Evolutionary conservation across 2,113 vertebrate species (phyloP).

Genomic region (Acrocephalus arundinaceus): DNA sequence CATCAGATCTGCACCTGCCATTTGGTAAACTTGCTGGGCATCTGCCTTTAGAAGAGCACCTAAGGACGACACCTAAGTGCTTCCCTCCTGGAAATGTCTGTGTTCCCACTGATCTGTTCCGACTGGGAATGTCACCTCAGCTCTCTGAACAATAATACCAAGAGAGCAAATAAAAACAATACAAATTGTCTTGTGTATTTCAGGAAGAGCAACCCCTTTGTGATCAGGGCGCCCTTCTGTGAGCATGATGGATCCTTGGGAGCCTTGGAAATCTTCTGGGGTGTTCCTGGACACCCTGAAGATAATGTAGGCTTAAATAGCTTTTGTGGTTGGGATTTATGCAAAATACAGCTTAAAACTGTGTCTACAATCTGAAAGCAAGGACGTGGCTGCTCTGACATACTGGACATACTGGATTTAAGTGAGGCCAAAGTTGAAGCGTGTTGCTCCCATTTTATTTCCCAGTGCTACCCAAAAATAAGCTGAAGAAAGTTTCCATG

Average conservation of each 20-base stretch:
- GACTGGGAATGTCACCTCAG: not conserved
- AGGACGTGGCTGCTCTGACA: not conserved
- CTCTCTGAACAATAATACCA: not conserved
- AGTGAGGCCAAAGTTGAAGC: not conserved
- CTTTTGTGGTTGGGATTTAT: not conserved
- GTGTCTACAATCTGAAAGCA: not conserved
- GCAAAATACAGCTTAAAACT: not conserved
- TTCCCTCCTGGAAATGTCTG: not conserved
- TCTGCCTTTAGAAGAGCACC: not conserved
- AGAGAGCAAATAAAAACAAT: not conserved
- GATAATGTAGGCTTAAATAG: not conserved
- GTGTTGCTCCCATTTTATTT: not conserved
- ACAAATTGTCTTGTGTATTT: fast-evolving
- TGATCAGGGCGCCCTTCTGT: not conserved
- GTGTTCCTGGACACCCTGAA: not conserved
- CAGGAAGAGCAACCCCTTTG: not conserved
- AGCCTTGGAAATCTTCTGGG: not conserved
- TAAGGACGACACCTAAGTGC: fast-evolving
- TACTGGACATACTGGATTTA: not conserved
- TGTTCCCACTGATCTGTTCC: not conserved
- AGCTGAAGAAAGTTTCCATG: not conserved
- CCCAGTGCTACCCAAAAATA: not conserved
- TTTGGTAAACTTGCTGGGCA: not conserved
- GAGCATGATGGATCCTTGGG: not conserved
- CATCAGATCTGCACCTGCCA: fast-evolving